Conservation (phyloP, 2,113 vertebrate species). For the Penelope pileata region DNA sequence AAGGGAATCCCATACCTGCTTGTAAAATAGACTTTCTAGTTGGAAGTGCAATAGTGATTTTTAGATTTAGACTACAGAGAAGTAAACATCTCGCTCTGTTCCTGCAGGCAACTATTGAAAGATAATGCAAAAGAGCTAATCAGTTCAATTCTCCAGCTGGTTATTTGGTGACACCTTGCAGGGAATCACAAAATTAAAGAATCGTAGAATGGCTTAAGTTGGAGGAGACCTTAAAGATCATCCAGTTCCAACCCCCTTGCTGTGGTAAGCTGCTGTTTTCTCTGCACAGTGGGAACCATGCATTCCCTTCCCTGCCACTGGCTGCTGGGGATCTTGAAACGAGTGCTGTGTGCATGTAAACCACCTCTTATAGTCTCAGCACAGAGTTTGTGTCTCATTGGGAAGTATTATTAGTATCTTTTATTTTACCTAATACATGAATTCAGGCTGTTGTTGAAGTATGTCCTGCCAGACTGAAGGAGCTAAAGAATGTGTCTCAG, state of each 20-base stretch:
- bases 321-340: neutral
- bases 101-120: neutral
- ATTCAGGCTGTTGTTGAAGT: neutral
- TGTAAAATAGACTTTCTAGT: neutral
- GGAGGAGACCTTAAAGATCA: no score
- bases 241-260: no score
- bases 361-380: neutral
- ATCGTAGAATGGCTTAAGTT: no score
- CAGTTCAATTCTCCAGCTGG: neutral
- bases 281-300: neutral
- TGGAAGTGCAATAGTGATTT: neutral
- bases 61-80: neutral
- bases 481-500: neutral
- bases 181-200: neutral
- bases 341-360: neutral
- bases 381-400: neutral
- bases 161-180: accelerated
- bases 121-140: neutral
- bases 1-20: neutral
- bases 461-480: neutral
- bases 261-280: neutral
- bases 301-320: neutral
- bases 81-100: neutral
- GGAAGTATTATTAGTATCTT: neutral
- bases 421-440: neutral